Evolutionary conservation across 2,888 invertebrate species (phyloP), one percentile per base, ranked within the genome.

Genomic region (Thalpophila matura): DNA sequence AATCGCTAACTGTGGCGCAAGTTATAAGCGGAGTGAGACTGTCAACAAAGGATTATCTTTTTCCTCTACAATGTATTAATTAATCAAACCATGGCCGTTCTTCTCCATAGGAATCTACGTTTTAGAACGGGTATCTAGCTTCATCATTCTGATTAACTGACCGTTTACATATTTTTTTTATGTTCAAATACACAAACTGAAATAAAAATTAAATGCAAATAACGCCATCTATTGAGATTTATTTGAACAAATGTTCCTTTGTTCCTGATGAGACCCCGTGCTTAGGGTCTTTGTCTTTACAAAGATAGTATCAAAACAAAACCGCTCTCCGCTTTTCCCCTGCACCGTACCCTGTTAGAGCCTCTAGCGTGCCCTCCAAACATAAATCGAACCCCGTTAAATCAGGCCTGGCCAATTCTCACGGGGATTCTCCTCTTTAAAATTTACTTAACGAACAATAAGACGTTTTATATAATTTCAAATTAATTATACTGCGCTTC

Each of bases 361-460:
- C 83, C 79, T 80, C 82, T 84, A 81, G 89, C 88, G 85, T 89
- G 89, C 86, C 84, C 84, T 82, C 83, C 80, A 80, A 84, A 86
- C 90, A 91, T 91, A 90, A 91, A 91, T 91, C 87, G 91, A 88
- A 86, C 86, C 88, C 85, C 76, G 89, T 85, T 90, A 90, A 91
- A 91, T 90, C 91, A 89, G 86, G 87, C 83, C 84, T 80, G 78
- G 81, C 82, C 82, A 82, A 85, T 87, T 89, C 91, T 82, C 90
- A 87, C 88, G 88, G 86, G 88, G 88, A 84, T 87, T 84, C 78
- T 80, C 77, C 82, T 82, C 86, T 87, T 87, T 89, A 86, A 90
- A 90, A 88, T 89, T 85, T 86, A 88, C 88, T 86, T 86, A 81
- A 84, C 81, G 82, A 86, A 84, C 79, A 81, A 84, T 87, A 82